Evolutionary conservation across 1,140 invertebrate species (phyloP), one percentile per base, ranked within the genome.

Genomic region (Pararge aegeria): DNA sequence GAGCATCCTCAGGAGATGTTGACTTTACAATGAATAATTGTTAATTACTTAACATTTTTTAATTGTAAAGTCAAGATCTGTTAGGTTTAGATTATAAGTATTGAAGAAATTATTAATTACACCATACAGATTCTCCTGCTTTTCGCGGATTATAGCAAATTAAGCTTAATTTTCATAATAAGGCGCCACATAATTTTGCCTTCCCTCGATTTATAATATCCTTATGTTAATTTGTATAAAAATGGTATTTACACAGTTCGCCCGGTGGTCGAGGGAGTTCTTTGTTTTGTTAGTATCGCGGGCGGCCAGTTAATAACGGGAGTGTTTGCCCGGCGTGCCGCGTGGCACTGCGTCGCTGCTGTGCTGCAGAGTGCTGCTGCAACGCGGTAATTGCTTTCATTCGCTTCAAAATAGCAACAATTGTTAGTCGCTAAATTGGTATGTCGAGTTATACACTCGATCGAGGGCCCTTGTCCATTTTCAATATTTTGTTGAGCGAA

Each of bases 361-460:
- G 5, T 12, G 38, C 38, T 16, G 38, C 38, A 3, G 5, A 5
- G 38, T 9, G 5, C 2, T 13, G 37, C 38, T 42, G 38, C 38
- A 42, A 15, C 38, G 13, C 13, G 16, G 38, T 42, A 42, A 42
- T 42, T 42, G 38, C 38, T 42, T 42, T 15, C 38, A 42, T 42
- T 42, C 38, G 38, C 16, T 42, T 15, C 4, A 42, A 42, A 16
- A 42, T 42, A 42, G 13, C 38, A 18, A 42, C 9, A 16, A 42
- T 42, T 42, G 38, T 42, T 42, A 42, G 1, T 4, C 13, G 6
- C 38, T 18, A 15, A 15, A 42, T 42, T 42, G 38, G 38, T 10
- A 18, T 16, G 13, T 42, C 38, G 13, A 42, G 13, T 16, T 42
- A 18, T 16, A 12, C 10, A 27, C 30, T 34, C 30, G 30, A 34